phyloP scores from a whole-genome alignment of 2,888 invertebrate genomes.

The Amiota mariae region DNA sequence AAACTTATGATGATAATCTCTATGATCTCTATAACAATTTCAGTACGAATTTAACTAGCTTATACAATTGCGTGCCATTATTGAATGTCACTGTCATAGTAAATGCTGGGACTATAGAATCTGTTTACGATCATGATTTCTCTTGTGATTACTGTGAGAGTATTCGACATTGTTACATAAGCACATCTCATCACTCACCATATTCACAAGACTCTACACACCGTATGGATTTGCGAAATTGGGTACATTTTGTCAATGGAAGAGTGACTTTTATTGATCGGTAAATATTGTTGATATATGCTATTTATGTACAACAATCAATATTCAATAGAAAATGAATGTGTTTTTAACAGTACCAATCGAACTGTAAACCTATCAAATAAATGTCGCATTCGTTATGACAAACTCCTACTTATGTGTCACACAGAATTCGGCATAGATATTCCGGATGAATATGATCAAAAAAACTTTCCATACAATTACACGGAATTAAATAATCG shows the following conservation, averaged over 20 bases:
- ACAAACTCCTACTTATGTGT: conserved; percentile 55
- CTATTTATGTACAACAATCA: background rate
- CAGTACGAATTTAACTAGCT: conserved; percentile 32
- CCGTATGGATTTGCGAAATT: conserved; percentile 61
- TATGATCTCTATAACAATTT: conserved; percentile 20
- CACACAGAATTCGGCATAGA: conserved; percentile 49
- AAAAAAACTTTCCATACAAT: conserved; percentile 50
- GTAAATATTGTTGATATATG: conserved; percentile 42
- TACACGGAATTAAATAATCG: conserved; percentile 60
- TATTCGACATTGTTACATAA: conserved; percentile 50
- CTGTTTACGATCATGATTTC: conserved; percentile 55
- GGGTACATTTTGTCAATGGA: conserved; percentile 57
- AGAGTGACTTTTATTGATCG: conserved; percentile 51
- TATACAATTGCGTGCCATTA: conserved; percentile 53
- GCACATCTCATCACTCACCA: conserved; percentile 46
- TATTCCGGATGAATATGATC: background rate
- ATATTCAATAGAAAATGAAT: background rate
- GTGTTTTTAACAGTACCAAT: conserved; percentile 40
- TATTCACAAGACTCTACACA: conserved; percentile 55
- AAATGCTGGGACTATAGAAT: conserved; percentile 54
- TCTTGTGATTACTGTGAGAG: conserved; percentile 46
- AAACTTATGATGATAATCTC: too few relatives aligned
- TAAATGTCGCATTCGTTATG: conserved; percentile 57
- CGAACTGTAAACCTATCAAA: conserved; percentile 50
- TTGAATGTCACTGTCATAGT: conserved; percentile 60